phyloP scores from a whole-genome alignment of 2,113 vertebrate genomes.

The Ranitomeya imitator region DNA sequence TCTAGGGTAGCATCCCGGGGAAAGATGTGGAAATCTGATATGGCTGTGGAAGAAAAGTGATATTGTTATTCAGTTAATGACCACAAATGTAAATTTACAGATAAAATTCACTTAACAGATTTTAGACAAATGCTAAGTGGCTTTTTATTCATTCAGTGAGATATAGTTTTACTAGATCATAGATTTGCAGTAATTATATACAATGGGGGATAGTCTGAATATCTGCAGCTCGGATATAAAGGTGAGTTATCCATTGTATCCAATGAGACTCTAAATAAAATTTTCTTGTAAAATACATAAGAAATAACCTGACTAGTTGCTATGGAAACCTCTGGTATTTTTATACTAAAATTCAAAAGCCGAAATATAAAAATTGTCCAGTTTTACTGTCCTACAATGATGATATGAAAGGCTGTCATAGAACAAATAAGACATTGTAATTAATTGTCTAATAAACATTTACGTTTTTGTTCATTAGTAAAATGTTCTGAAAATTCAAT shows the following conservation, averaged over 20 bases:
- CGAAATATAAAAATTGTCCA: background rate
- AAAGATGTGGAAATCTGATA: conserved; percentile 94
- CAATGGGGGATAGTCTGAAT: background rate
- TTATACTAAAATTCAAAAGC: background rate
- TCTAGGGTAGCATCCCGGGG: conserved; percentile 85
- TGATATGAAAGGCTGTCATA: no score
- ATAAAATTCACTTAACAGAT: background rate
- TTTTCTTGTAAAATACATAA: background rate
- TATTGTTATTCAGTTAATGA: background rate
- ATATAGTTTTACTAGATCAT: background rate
- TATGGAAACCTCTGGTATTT: background rate
- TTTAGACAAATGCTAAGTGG: background rate
- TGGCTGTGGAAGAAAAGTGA: conserved; percentile 66
- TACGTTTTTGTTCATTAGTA: no score
- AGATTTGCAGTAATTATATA: background rate
- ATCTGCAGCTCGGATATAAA: background rate
- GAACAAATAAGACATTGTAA: no score
- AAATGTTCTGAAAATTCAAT: no score
- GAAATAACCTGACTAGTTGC: background rate
- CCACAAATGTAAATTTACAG: background rate
- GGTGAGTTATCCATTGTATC: background rate
- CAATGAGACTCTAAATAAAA: background rate
- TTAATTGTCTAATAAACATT: no score
- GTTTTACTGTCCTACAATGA: no score
- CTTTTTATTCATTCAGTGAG: background rate